Base-by-base conservation (phyloP, 2,797 vertebrate genomes). In the Tenualosa thibaudeaui region DNA sequence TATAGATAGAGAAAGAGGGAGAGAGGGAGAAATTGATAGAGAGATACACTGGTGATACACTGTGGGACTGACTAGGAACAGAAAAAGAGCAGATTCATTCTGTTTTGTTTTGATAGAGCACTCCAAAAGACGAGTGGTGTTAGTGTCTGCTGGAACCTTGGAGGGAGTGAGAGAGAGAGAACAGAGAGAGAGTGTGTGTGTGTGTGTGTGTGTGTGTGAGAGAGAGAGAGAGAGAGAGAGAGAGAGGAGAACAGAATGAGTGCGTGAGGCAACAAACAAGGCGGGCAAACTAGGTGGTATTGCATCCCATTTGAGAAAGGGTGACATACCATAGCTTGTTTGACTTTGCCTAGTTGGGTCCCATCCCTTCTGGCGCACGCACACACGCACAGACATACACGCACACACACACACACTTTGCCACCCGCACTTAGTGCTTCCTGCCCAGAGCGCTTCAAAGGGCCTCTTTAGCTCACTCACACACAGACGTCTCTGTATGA, bases 91-190 rank as follows among this genome's bases (percentile, higher is more conserved):
- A 84, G 86, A 13, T 84, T 87, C 75, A 82, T 88, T 81, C 13
- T 46, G 84, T 86, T 89, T 75, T 43, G 68, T 40, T 75, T 71
- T 87, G 86, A 88, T 82, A 65, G 86, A 89, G 85, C 85, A 90
- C 88, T 90, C 87, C 60, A 86, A 86, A 82, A 68, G 40, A 19
- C 86, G 82, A 81, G 83, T 89, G 85, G 81, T 86, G 85, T 83
- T 86, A 54, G 60, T 83, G 83, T 89, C 85, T 83, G 50, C 71
- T 83, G 65, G 82, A 86, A 86, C 84, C 83, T 82, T 51, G n/a
- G 75, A 54, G 68, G 85, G 13, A 71, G 10, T 40, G 68, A 4
- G 31, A 81, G 85, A 89, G 71, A 68, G 82, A 46, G 81, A 82
- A 58, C 7, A 84, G 88, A 85, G 84, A 85, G 71, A 87, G 88